Base-by-base conservation (phyloP, 2,888 invertebrate genomes). In the Yponomeuta plumbellus region DNA sequence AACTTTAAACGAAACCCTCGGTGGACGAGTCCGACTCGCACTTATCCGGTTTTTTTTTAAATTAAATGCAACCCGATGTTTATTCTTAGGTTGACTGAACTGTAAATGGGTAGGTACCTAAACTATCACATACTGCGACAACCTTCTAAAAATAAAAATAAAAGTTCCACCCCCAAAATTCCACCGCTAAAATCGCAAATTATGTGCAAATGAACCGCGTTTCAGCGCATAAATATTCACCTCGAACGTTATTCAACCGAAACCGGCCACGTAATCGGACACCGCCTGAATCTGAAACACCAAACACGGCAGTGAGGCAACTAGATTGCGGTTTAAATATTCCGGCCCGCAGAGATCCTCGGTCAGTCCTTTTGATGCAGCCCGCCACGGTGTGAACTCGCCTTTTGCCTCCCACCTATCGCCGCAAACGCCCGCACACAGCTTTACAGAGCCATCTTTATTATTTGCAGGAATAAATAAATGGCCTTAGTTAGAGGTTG, bases 401-500 rank as follows among this genome's bases (percentile, higher is more conserved):
- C 81, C 86, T 85, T 90, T 88, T 88, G 86, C 78, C 84, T 87
- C 82, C 80, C 87, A 87, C 88, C 88, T 87, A 77, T 74, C 72
- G 85, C 89, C 89, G 81, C 89, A 88, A 88, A 86, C 84, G 81
- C 82, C 86, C 79, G 78, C 77, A 80, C 80, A 80, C 82, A 76
- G 75, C 80, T 79, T 79, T 78, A 80, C 77, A 73, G 74, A 72
- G 74, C 74, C 8, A 76, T 76, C 74, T 71, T 78, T 80, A 78
- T 74, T 52, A 52, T 52, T 52, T 52, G 44, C 44, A 52, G 3
- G 17, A 52, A 52, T 13, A 52, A 52, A 52, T 52, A 52, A 34
- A 52, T 5, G 44, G 5, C 13, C 1, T 52, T 52, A 52, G 44
- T 17, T 17, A 52, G 44, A 52, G 44, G 44, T 52, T 52, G 17